Conservation (phyloP, 2,113 vertebrate species). For the Misgurnus anguillicaudatus region DNA sequence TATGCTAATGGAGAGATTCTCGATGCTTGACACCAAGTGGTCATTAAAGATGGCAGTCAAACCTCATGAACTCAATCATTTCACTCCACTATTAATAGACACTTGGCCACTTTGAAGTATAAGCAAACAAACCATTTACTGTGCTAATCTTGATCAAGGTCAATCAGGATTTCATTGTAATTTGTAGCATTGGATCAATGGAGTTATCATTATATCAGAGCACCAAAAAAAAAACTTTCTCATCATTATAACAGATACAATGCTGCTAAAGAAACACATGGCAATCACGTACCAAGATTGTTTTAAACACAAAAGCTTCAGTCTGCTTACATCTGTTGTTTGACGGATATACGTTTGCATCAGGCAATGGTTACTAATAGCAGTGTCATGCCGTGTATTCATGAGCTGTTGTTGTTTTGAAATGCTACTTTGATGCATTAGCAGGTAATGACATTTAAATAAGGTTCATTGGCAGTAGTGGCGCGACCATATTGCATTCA, state of each 20-base stretch:
- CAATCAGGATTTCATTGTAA: neutral
- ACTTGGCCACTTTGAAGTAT: slow-evolving; percentile 1
- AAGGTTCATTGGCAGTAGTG: slow-evolving; percentile 50
- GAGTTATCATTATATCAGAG: neutral
- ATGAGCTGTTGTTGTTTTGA: slow-evolving; percentile 34
- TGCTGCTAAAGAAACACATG: slow-evolving; percentile 20
- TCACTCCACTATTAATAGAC: slow-evolving; percentile 28
- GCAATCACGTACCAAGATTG: slow-evolving; percentile 18
- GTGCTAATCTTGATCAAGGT: slow-evolving; percentile 8
- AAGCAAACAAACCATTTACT: slow-evolving; percentile 6
- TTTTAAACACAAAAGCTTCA: slow-evolving; percentile 17
- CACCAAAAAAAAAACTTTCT: slow-evolving; percentile 17
- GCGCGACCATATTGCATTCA: slow-evolving; percentile 42
- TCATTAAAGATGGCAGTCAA: slow-evolving; percentile 2
- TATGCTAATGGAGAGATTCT: slow-evolving; percentile 29
- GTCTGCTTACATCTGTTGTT: neutral
- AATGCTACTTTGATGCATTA: slow-evolving; percentile 25
- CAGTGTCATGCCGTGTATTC: slow-evolving; percentile 18
- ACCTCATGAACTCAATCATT: slow-evolving; percentile 2
- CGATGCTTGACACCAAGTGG: slow-evolving; percentile 7
- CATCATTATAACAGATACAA: slow-evolving; percentile 22
- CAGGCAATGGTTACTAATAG: slow-evolving; percentile 45
- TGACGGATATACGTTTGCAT: slow-evolving; percentile 35
- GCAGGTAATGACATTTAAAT: slow-evolving; percentile 52
- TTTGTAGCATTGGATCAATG: neutral